A percentile compares a stretch with the other conserved stretches of the same genome.
These are phyloP conservation scores for Anorthoa munda DNA, from an alignment of 2,888 invertebrate species.

Conservation along the genomic window DNA sequence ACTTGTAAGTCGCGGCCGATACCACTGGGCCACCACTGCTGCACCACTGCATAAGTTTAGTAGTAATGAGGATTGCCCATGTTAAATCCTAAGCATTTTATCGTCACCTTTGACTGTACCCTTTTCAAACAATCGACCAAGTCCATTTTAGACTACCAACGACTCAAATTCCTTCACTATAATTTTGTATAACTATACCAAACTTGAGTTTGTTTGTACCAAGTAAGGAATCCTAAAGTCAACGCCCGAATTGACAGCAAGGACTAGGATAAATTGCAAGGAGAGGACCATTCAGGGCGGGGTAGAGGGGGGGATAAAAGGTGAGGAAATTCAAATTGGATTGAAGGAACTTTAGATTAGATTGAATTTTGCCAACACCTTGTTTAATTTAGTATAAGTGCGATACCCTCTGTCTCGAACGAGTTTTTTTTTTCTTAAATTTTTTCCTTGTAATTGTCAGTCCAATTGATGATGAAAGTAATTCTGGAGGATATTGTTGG, in stretches of 20 bases:
- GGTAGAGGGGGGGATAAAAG: slow-evolving; percentile 66
- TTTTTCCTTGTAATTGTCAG: slow-evolving; percentile 47
- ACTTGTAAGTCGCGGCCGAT: too few species aligned
- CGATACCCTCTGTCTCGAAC: slow-evolving; percentile 59
- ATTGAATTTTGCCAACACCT: slow-evolving; percentile 89
- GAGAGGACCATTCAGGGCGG: slow-evolving; percentile 67
- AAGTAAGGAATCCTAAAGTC: slow-evolving; percentile 36
- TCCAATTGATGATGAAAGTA: slow-evolving; percentile 49
- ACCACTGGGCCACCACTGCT: too few species aligned
- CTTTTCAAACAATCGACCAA: background rate
- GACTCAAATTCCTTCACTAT: background rate
- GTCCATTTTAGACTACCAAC: background rate
- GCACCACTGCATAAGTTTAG: too few species aligned
- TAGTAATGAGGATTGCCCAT: too few species aligned
- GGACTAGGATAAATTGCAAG: slow-evolving; percentile 62
- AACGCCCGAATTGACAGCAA: slow-evolving; percentile 49
- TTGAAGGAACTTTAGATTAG: slow-evolving; percentile 90
- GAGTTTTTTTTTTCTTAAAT: slow-evolving; percentile 17
- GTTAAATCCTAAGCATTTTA: too few species aligned
- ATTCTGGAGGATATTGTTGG: slow-evolving; percentile 29
- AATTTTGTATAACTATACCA: background rate
- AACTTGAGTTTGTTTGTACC: slow-evolving; percentile 14
- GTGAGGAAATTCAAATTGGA: slow-evolving; percentile 88
- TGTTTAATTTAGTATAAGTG: slow-evolving; percentile 87
- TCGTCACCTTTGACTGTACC: background rate